Conservation (phyloP, 2,888 invertebrate genomes). For the Allolobophora icterica region DNA sequence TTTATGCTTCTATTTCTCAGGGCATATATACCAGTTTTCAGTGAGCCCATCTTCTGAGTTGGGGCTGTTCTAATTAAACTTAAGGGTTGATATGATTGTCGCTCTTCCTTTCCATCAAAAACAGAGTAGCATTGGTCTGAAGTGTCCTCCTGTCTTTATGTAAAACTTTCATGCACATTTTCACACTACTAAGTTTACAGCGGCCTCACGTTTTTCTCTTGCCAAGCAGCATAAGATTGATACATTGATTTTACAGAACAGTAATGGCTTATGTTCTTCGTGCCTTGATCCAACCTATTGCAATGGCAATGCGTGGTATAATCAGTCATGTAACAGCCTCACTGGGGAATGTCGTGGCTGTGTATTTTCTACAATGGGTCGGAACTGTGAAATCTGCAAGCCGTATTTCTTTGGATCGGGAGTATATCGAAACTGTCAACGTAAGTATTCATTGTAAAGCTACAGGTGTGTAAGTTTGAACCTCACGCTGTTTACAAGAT, state of each 20-base stretch:
- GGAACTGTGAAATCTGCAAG: conserved; percentile 83
- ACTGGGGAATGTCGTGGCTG: conserved; percentile 78
- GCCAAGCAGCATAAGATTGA: not conserved
- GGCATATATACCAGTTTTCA: too few species aligned
- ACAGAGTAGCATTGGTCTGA: not conserved
- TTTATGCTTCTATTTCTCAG: too few species aligned
- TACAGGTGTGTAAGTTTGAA: too few species aligned
- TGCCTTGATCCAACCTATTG: conserved; percentile 3
- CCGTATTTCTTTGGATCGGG: conserved; percentile 81
- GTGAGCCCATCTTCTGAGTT: not conserved
- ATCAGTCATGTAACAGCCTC: conserved; percentile 50
- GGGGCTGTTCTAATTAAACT: not conserved
- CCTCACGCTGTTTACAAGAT: too few species aligned
- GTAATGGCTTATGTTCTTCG: not conserved
- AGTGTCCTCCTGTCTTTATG: not conserved
- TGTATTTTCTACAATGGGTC: conserved; percentile 79
- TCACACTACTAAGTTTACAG: not conserved
- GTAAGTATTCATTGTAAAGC: not conserved
- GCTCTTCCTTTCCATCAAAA: not conserved
- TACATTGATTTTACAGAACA: conserved; percentile 12
- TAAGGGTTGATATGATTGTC: not conserved
- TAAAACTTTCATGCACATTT: not conserved
- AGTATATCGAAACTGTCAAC: not conserved
- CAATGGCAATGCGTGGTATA: not conserved
- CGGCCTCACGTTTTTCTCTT: not conserved